A percentile compares a stretch with the other conserved stretches of the same genome.
These are phyloP conservation scores for Danaus plexippus DNA, from an alignment of 1,140 invertebrate genomes.

Conservation along the genomic window DNA sequence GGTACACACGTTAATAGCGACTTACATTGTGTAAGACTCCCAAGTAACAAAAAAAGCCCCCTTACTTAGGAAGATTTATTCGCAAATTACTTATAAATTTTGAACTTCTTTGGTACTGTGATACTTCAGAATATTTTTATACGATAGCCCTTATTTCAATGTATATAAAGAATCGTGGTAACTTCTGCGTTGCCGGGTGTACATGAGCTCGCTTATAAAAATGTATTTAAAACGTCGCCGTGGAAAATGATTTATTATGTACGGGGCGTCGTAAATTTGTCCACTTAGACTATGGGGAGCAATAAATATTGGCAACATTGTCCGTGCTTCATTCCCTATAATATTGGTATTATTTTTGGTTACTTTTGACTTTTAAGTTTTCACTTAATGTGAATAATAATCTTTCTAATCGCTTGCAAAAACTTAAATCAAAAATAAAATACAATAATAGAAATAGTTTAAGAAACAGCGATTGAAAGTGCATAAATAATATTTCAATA, in stretches of 20 bases:
- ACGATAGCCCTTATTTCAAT: no score
- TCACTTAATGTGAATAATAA: no score
- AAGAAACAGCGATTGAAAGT: no score
- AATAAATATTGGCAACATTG: constrained; percentile 52
- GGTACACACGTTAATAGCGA: constrained; percentile 63
- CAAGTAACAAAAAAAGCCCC: constrained; percentile 49
- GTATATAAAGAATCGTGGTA: constrained; percentile 5
- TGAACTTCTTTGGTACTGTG: constrained; percentile 26
- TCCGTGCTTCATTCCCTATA: constrained; percentile 24
- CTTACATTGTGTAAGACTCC: constrained; percentile 49
- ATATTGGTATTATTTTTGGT: constrained; percentile 23
- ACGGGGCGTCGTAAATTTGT: constrained; percentile 66
- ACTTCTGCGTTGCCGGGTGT: constrained; percentile 17
- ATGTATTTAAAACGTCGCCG: constrained; percentile 69
- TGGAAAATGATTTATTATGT: constrained; percentile 65
- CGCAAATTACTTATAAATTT: constrained; percentile 71
- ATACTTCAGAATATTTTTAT: no score
- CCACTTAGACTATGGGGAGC: constrained; percentile 53
- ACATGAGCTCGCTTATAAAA: constrained; percentile 64
- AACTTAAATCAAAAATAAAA: no score
- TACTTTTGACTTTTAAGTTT: background rate
- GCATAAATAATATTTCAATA: no score
- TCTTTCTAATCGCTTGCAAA: no score
- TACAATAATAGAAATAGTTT: no score
- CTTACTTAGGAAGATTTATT: constrained; percentile 61